A percentile compares a stretch with the other conserved stretches of the same genome.
These are phyloP conservation scores for Cassiopea andromeda DNA, from an alignment of 30 jellyfish, hydroid and myxozoan genomes.

Conservation along the genomic window DNA sequence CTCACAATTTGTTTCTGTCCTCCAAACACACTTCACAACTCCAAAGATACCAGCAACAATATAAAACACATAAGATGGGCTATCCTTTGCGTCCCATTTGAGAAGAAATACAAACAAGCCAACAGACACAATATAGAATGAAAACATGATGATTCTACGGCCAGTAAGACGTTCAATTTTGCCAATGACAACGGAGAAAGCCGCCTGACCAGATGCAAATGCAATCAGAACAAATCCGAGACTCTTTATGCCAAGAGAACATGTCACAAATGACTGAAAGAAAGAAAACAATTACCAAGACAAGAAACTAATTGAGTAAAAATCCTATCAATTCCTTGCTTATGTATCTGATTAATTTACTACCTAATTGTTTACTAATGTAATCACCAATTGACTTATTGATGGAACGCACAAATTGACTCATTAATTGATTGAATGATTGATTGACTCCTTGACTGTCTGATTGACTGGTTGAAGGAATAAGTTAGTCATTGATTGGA, in stretches of 20 bases:
- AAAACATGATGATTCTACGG: constrained; percentile 19
- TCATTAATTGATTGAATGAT: too few relatives aligned
- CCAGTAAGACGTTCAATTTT: constrained; percentile 24
- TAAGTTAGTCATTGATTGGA: too few relatives aligned
- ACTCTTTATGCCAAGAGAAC: constrained; percentile 44
- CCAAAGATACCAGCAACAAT: constrained; percentile 11
- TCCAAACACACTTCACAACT: constrained; percentile 32
- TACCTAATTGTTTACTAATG: too few relatives aligned
- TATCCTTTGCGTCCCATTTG: constrained; percentile 17
- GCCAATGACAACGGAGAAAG: constrained; percentile 28
- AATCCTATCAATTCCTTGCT: too few relatives aligned
- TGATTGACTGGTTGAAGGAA: too few relatives aligned
- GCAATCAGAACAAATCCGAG: constrained; percentile 42
- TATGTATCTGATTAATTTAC: too few relatives aligned
- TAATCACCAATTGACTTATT: too few relatives aligned
- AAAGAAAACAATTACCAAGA: neutral
- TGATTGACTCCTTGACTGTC: too few relatives aligned
- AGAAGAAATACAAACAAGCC: constrained; percentile 20
- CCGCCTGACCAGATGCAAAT: constrained; percentile 21
- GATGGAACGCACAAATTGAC: too few relatives aligned
- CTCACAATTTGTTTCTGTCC: constrained; percentile 45
- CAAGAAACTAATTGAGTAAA: too few relatives aligned
- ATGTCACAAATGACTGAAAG: constrained; percentile 46
- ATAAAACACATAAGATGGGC: constrained; percentile 18
- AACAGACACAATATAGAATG: constrained; percentile 3